Conservation (phyloP, 2,113 vertebrate species). For the Nesogale talazaci region DNA sequence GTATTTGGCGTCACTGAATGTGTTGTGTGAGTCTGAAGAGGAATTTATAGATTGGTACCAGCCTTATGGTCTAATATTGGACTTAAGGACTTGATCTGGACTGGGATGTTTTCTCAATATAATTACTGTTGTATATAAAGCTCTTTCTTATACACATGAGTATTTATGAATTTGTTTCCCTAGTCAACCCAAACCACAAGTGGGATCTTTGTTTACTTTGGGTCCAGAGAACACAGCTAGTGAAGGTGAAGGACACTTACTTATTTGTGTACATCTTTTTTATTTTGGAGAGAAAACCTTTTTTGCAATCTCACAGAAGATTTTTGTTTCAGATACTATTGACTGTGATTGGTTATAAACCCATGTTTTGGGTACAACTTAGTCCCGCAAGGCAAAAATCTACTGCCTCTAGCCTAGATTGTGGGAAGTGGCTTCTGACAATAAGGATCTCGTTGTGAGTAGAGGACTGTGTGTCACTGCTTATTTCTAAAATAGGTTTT, state of each 20-base stretch:
- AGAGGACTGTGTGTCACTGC: neutral
- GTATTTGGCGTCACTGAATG: too few relatives aligned
- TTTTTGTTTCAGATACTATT: neutral
- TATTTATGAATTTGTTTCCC: too few relatives aligned
- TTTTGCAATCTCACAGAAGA: neutral
- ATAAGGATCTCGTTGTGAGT: neutral
- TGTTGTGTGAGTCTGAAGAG: too few relatives aligned
- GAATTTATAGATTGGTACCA: too few relatives aligned
- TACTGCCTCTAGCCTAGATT: neutral
- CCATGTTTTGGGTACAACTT: too few relatives aligned
- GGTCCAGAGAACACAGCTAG: rapidly evolving
- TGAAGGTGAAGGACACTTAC: rapidly evolving
- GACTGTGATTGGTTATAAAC: neutral
- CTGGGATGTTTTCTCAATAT: too few relatives aligned
- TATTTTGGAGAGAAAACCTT: neutral
- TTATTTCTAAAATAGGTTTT: neutral
- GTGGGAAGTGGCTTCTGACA: neutral
- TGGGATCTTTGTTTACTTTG: neutral
- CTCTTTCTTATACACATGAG: too few relatives aligned
- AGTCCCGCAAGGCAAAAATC: neutral
- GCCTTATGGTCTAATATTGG: too few relatives aligned
- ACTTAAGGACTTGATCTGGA: too few relatives aligned
- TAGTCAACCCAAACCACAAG: neutral
- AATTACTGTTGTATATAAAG: too few relatives aligned
- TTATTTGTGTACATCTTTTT: neutral